phyloP scores from a whole-genome alignment of 2,113 vertebrate genomes.

The Macquaria australasica region DNA sequence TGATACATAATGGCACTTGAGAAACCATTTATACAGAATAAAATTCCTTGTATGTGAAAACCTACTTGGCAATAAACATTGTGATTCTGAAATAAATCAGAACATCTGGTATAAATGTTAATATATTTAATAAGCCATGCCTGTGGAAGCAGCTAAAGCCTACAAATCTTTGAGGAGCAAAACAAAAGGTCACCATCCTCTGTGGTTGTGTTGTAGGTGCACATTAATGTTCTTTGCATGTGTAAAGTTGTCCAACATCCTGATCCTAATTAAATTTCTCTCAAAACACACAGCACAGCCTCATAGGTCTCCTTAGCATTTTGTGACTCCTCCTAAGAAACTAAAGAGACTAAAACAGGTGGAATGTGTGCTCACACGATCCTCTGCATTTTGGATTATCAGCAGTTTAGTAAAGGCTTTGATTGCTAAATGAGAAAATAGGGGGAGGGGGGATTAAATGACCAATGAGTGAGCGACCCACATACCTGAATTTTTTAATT shows the following conservation, averaged over 20 bases:
- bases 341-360: not conserved
- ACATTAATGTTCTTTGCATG: not conserved
- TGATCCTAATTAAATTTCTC: not conserved
- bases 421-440: not conserved
- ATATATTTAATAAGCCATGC: no score
- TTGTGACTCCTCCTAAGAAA: not conserved
- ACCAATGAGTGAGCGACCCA: not conserved
- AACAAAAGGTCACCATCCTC: not conserved
- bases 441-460: not conserved
- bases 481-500: not conserved
- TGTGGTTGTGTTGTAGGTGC: not conserved
- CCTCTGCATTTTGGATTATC: not conserved
- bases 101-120: no score
- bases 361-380: not conserved
- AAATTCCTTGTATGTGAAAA: no score
- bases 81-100: no score
- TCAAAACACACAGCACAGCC: not conserved
- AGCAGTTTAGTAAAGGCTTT: slow-evolving; percentile 1
- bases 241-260: not conserved
- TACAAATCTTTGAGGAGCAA: not conserved
- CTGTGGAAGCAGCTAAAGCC: no score
- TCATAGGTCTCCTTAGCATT: slow-evolving; percentile 10
- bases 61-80: no score
- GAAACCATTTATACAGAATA: no score
- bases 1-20: no score